phyloP scores from a whole-genome alignment of 2,797 vertebrate genomes.

The Brachyrhaphis roseni region DNA sequence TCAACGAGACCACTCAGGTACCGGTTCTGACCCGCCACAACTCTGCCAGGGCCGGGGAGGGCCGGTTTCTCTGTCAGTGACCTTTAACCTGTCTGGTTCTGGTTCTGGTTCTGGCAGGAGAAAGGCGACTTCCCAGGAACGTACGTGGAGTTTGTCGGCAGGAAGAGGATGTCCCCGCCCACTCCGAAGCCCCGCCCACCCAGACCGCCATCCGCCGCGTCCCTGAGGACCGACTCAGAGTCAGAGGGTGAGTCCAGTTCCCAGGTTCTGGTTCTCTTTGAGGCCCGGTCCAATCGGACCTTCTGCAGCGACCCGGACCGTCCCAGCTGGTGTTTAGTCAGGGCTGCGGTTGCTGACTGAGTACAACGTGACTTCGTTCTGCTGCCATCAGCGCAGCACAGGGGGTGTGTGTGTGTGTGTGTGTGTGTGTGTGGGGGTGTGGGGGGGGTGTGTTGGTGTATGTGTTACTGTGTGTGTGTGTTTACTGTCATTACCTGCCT shows the following conservation, averaged over 20 bases:
- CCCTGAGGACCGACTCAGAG: conserved; percentile 84
- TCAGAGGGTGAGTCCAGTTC: conserved; percentile 71
- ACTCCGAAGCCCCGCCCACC: conserved; percentile 91
- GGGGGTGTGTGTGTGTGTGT: conserved; percentile 17
- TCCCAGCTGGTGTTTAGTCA: conserved; percentile 13
- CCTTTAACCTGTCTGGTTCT: background rate
- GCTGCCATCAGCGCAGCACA: conserved; percentile 40
- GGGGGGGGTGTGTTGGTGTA: background rate
- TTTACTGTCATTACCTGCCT: background rate
- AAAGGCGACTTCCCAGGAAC: conserved; percentile 93
- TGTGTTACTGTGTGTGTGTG: background rate
- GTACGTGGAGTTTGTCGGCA: conserved; percentile 90
- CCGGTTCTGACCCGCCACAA: too few species aligned
- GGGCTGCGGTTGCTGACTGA: conserved; percentile 45
- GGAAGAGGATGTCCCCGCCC: conserved; percentile 89
- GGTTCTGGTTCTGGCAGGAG: conserved; percentile 63
- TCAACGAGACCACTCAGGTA: conserved; percentile 89
- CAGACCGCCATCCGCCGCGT: conserved; percentile 87
- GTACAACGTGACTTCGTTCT: conserved; percentile 29
- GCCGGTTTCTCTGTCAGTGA: background rate
- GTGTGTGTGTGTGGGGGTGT: background rate
- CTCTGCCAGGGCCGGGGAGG: too few species aligned
- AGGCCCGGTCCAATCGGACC: background rate
- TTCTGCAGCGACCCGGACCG: background rate
- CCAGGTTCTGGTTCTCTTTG: background rate